These are phyloP conservation scores for Diplodus puntazzo DNA, from an alignment of 2,797 vertebrate genomes.

Conservation along the genomic window DNA sequence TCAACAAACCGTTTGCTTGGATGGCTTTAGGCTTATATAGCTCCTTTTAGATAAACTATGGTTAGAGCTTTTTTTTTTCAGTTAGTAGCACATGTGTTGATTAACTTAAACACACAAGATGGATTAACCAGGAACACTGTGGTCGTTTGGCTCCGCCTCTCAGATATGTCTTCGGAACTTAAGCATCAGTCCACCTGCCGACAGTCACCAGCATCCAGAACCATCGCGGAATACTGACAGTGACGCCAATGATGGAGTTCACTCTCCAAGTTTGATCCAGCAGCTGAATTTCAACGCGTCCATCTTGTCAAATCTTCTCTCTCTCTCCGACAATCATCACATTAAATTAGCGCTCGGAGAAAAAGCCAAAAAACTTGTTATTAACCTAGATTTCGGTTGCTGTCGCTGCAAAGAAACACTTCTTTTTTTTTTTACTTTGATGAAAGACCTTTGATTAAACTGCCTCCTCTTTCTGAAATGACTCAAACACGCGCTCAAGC, in stretches of 20 bases:
- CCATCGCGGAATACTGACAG: constrained; percentile 41
- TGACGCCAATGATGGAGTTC: constrained; percentile 21
- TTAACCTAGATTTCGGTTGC: constrained; percentile 45
- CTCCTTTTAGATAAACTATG: not conserved
- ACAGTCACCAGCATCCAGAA: constrained; percentile 17
- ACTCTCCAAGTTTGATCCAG: constrained; percentile 40
- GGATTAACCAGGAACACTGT: constrained; percentile 1
- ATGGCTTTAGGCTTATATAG: not conserved
- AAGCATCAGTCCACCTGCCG: not conserved
- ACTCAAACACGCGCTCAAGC: constrained; percentile 62
- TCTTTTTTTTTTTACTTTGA: constrained; percentile 80
- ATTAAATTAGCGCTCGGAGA: constrained; percentile 52
- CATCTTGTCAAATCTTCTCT: not conserved
- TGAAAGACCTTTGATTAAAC: constrained; percentile 84
- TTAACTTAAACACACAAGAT: not conserved
- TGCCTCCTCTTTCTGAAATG: constrained; percentile 67
- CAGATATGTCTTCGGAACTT: not conserved
- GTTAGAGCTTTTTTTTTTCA: not conserved
- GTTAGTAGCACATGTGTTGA: not conserved
- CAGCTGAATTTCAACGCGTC: constrained; percentile 17
- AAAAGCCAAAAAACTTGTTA: constrained; percentile 54
- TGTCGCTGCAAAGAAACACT: constrained; percentile 61
- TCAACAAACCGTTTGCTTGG: not conserved
- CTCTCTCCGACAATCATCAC: constrained; percentile 45
- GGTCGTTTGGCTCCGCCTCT: constrained; percentile 26